Evolutionary conservation across 2,797 vertebrate species (phyloP), one percentile per base, ranked within the genome.

Genomic region (Pempheris klunzingeri): DNA sequence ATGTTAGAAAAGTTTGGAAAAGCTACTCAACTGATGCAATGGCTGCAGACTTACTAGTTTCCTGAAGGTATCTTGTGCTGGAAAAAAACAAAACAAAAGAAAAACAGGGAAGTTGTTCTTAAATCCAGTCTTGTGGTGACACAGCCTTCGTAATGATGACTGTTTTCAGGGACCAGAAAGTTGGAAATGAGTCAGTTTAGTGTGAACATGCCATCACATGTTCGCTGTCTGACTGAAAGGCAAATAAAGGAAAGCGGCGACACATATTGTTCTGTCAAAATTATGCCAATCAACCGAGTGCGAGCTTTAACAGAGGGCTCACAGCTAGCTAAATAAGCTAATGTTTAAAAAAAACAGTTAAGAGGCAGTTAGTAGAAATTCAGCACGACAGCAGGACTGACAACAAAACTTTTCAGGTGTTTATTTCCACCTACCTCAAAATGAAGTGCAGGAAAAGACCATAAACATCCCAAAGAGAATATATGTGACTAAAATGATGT

Each of bases 351-450:
- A n/a, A n/a, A 44, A 22, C 30, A 10, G 5, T 44, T 3, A 46
- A 18, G 18, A 10, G 8, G 36, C 28, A 26, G 11, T 30, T 62
- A 24, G 4, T 15, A 26, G 18, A 30, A 60, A 7, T 7, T 17
- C 7, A 47, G 28, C 26, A 30, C 52, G 53, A 66, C 17, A 38
- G 36, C 44, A 43, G 13, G 15, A 20, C 4, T 17, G 13, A 60
- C 9, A 34, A 5, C 24, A 17, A 78, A 80, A 54, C 22, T 61
- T 76, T 58, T 17, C 17, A 59, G 47, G 54, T 46, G 38, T 1
- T 26, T 22, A 11, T 3, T 64, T 64, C 41, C 62, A 75, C 88
- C 22, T 75, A 92, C 90, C 89, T 91, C 30, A 87, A 62, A 59
- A 8, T 50, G 68, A 47, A 50, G 58, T 36, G 4, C 26, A 60